A percentile compares a stretch with the other conserved stretches of the same genome.
phyloP scores from a whole-genome alignment of 35 echinoderm and acorn worm species.

The Ophioderma brevispina region DNA sequence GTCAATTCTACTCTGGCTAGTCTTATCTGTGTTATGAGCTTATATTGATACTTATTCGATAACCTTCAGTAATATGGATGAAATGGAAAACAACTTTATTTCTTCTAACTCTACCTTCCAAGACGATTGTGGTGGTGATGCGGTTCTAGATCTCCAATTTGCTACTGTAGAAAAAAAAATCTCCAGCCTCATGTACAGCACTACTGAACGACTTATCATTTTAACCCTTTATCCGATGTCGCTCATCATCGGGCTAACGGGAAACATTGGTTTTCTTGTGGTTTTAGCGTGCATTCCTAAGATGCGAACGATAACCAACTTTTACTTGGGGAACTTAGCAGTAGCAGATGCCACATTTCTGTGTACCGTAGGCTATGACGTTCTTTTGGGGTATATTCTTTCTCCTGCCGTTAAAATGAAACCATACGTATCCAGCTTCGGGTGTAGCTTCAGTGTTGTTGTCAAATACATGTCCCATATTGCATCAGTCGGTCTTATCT shows the following conservation, averaged over 20 bases:
- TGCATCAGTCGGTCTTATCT: not conserved
- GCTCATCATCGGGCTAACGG: slow-evolving; percentile 54
- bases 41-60: too few relatives aligned
- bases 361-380: slow-evolving; percentile 64
- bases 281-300: slow-evolving; percentile 69
- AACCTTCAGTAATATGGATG: too few relatives aligned
- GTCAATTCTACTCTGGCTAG: too few relatives aligned
- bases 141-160: not conserved
- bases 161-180: not conserved
- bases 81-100: too few relatives aligned
- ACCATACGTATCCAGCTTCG: not conserved
- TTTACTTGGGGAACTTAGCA: slow-evolving; percentile 83
- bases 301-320: slow-evolving; percentile 90
- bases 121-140: not conserved
- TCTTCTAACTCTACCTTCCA: not conserved
- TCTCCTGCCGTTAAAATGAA: slow-evolving; percentile 18
- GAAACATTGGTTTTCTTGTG: slow-evolving; percentile 79
- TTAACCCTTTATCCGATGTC: slow-evolving; percentile 36
- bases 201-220: slow-evolving; percentile 16
- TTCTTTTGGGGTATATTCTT: slow-evolving; percentile 49
- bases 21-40: too few relatives aligned
- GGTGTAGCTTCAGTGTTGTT: not conserved
- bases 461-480: not conserved
- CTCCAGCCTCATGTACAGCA: slow-evolving; percentile 22
- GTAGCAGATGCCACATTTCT: slow-evolving; percentile 79